phyloP scores from a whole-genome alignment of 2,888 invertebrate genomes.

The Tubiluchus corallicola region DNA sequence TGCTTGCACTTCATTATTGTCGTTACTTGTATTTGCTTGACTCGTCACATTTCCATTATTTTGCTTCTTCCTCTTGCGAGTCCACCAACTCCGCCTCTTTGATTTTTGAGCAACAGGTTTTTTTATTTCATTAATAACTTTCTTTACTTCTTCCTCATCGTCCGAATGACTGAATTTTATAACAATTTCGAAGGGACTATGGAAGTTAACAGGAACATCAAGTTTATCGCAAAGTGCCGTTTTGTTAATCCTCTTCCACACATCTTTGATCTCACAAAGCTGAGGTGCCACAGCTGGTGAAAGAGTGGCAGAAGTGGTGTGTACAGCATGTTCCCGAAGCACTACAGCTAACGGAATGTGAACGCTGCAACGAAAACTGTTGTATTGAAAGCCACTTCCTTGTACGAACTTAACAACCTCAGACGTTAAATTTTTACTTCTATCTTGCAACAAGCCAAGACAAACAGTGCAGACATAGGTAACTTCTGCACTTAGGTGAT shows the following conservation, averaged over 20 bases:
- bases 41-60: no score
- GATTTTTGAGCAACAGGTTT: no score
- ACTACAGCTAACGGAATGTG: not conserved
- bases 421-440: not conserved
- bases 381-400: not conserved
- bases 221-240: constrained; percentile 38
- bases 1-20: no score
- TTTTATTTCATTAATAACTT: constrained; percentile 16
- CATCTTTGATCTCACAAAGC: no score
- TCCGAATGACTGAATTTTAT: constrained; percentile 34
- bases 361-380: not conserved
- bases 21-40: no score
- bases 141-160: constrained; percentile 40
- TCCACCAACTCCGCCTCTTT: no score
- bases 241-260: constrained; percentile 54
- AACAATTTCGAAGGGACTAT: constrained; percentile 25
- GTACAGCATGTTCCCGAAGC: no score
- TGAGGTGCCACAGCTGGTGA: no score
- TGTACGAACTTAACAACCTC: not conserved
- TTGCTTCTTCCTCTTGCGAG: no score
- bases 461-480: not conserved
- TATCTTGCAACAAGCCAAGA: no score
- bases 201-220: constrained; percentile 18
- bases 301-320: no score
- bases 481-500: no score